A percentile compares a stretch with the other conserved stretches of the same genome.
Conservation (phyloP, 2,113 vertebrate genomes). For the Panthera leo region DNA sequence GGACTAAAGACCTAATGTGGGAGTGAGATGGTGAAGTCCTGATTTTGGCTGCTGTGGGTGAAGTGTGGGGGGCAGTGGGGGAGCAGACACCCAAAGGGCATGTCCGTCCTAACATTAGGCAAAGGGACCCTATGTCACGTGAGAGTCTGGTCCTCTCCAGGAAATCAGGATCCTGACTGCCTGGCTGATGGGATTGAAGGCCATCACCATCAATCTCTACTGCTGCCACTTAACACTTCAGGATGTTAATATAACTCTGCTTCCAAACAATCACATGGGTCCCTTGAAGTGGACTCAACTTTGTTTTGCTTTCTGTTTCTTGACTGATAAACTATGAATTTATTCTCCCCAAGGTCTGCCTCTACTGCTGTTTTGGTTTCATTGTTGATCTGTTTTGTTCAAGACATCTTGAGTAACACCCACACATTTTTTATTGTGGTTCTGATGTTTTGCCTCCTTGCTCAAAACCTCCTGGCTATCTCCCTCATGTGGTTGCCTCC, state of each 20-base stretch:
- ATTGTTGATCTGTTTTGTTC: not conserved
- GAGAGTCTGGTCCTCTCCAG: not conserved
- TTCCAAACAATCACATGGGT: not conserved
- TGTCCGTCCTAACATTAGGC: not conserved
- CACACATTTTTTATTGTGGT: not conserved
- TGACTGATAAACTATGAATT: not conserved
- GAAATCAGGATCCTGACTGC: not conserved
- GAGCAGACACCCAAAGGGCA: not conserved
- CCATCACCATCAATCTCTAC: not conserved
- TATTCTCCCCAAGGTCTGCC: not conserved
- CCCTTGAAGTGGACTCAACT: not conserved
- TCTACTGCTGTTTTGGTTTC: not conserved
- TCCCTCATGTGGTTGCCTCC: not conserved
- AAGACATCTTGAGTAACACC: not conserved
- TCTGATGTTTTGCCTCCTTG: not conserved
- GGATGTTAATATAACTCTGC: not conserved
- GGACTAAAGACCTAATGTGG: not conserved
- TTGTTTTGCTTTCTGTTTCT: not conserved
- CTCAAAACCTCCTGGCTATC: not conserved
- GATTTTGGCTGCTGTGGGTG: not conserved
- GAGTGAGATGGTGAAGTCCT: not conserved
- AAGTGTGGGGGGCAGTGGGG: not conserved
- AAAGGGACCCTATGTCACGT: rapidly evolving
- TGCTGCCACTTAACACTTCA: not conserved
- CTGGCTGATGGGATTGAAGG: not conserved